Percentiles rank a stretch among this genome's conserved stretches.
Evolutionary conservation across 2,888 invertebrate species (phyloP).

Genomic region (Opisthograptis luteolata): DNA sequence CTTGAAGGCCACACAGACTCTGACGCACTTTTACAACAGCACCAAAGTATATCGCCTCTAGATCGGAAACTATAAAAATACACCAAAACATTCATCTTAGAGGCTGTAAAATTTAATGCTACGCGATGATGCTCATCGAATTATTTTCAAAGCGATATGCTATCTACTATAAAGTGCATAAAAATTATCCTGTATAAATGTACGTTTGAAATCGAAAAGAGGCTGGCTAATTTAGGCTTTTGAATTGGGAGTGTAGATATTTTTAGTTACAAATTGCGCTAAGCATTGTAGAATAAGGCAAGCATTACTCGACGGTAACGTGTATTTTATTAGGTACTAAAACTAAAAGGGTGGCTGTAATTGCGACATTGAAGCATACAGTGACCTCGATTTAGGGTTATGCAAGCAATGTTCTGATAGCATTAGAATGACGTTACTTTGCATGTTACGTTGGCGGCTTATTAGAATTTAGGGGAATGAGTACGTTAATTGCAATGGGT

Average conservation of each 20-base stretch:
- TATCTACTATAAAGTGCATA: slow-evolving; percentile 20
- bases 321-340: slow-evolving; percentile 72
- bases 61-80: slow-evolving; percentile 73
- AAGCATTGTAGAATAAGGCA: slow-evolving; percentile 60
- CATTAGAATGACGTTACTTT: slow-evolving; percentile 16
- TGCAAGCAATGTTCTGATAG: slow-evolving; percentile 42
- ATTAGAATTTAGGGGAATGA: neutral
- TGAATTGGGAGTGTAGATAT: slow-evolving; percentile 8
- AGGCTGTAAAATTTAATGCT: slow-evolving; percentile 46
- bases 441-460: neutral
- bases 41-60: slow-evolving; percentile 60
- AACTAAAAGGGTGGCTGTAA: slow-evolving; percentile 74
- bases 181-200: neutral
- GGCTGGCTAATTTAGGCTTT: neutral
- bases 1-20: slow-evolving; percentile 51
- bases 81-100: slow-evolving; percentile 51
- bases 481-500: no score
- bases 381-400: slow-evolving; percentile 54
- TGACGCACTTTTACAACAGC: slow-evolving; percentile 67
- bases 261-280: slow-evolving; percentile 30
- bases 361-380: slow-evolving; percentile 68
- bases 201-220: neutral
- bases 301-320: slow-evolving; percentile 60
- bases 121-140: neutral
- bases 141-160: slow-evolving; percentile 9